A percentile compares a stretch with the other conserved stretches of the same genome.
Conservation (phyloP, 2,797 vertebrate genomes). For the Pyrocephalus nanus region DNA sequence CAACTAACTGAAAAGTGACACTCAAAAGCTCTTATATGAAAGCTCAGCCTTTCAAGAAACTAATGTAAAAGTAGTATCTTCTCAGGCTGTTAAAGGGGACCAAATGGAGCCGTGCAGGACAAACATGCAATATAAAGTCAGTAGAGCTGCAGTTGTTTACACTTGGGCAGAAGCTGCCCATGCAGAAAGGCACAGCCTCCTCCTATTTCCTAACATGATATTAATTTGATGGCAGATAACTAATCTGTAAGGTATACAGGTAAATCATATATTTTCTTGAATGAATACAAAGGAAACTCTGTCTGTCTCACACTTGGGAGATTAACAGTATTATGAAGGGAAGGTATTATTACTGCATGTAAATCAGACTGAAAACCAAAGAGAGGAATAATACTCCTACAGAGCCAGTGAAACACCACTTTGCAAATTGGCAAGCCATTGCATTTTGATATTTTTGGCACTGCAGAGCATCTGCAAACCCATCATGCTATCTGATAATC, state of each 20-base stretch:
- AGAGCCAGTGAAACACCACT: not conserved
- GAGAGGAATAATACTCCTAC: not conserved
- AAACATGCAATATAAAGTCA: not conserved
- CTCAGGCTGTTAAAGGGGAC: not conserved
- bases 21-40: conserved; percentile 8
- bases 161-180: not conserved
- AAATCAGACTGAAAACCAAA: conserved; percentile 18
- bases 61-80: not conserved
- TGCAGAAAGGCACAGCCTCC: not conserved
- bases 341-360: conserved; percentile 11
- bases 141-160: not conserved
- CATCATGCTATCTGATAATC: conserved; percentile 7
- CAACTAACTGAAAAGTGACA: conserved; percentile 27
- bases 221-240: not conserved
- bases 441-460: conserved; percentile 13
- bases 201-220: not conserved
- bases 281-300: not conserved
- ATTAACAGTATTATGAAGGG: not conserved
- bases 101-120: not conserved
- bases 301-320: not conserved
- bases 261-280: conserved; percentile 5
- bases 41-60: not conserved
- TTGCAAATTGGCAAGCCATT: not conserved
- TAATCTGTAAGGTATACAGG: not conserved
- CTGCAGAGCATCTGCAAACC: conserved; percentile 5